phyloP scores from a whole-genome alignment of 2,888 invertebrate species.

The Parnassius apollo region DNA sequence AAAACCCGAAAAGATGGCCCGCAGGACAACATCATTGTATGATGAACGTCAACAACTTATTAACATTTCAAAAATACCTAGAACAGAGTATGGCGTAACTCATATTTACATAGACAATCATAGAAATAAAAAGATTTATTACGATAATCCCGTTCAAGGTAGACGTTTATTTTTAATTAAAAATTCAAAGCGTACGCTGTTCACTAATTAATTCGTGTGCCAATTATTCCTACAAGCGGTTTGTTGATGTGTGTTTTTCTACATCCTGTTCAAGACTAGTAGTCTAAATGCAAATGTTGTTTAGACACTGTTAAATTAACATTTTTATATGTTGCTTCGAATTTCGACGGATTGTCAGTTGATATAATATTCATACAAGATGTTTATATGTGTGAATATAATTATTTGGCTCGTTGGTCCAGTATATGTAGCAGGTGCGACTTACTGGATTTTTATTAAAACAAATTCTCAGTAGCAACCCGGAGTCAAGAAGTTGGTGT shows the following conservation, averaged over 20 bases:
- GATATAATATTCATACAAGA: background rate
- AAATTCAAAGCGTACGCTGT: slow-evolving; percentile 2
- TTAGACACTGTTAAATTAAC: slow-evolving; percentile 23
- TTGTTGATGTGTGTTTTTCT: slow-evolving; percentile 23
- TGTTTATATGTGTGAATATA: no score
- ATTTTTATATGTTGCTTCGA: slow-evolving; percentile 10
- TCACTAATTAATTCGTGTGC: slow-evolving; percentile 23
- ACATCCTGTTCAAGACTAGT: slow-evolving; percentile 28
- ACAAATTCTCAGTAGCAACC: no score
- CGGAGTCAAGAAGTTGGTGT: no score
- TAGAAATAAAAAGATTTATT: slow-evolving; percentile 22
- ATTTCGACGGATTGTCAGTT: slow-evolving; percentile 11
- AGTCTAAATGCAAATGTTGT: slow-evolving; percentile 23
- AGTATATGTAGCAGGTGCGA: no score
- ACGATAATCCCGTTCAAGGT: slow-evolving; percentile 15
- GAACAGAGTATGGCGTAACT: slow-evolving; percentile 9
- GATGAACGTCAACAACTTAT: no score
- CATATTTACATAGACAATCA: slow-evolving; percentile 11
- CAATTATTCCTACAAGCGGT: slow-evolving; percentile 19
- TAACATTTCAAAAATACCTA: background rate
- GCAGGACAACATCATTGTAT: no score
- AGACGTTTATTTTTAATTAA: slow-evolving; percentile 10
- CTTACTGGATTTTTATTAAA: no score
- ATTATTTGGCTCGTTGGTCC: no score
- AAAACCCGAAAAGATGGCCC: no score